Conservation (phyloP, 2,888 invertebrate genomes). For the Meloe dianella region DNA sequence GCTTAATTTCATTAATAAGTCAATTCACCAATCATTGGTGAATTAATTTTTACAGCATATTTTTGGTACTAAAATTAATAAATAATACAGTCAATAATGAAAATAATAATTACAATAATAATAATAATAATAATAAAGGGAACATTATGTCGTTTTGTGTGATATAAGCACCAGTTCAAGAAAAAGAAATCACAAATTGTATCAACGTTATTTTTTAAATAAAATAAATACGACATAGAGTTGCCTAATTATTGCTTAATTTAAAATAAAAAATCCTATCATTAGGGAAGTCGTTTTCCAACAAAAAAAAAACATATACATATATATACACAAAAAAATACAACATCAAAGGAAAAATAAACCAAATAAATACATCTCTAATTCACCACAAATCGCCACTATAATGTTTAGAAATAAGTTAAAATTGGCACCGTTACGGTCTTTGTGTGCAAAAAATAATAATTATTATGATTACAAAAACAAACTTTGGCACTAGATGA, state of each 20-base stretch:
- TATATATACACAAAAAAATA: conserved; percentile 5
- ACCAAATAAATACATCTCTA: conserved; percentile 1
- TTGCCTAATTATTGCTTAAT: background rate
- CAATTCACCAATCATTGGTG: background rate
- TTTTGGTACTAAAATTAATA: background rate
- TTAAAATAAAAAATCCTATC: background rate
- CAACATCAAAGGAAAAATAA: background rate
- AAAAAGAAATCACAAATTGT: background rate
- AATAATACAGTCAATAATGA: background rate
- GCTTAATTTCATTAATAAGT: conserved; percentile 8
- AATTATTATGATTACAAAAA: background rate
- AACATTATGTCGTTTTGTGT: background rate
- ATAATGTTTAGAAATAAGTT: conserved; percentile 1
- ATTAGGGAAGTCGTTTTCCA: background rate
- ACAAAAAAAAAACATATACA: background rate
- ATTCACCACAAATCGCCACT: conserved; percentile 3
- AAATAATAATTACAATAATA: no score
- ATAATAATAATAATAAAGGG: background rate
- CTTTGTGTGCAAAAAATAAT: background rate
- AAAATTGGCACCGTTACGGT: background rate
- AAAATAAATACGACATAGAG: background rate
- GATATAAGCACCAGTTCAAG: conserved; percentile 1
- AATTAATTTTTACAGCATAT: background rate
- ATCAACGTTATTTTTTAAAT: background rate
- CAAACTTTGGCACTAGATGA: conserved; percentile 9